Conservation (phyloP, 2,888 invertebrate species). For the Nasonovia ribisnigri region DNA sequence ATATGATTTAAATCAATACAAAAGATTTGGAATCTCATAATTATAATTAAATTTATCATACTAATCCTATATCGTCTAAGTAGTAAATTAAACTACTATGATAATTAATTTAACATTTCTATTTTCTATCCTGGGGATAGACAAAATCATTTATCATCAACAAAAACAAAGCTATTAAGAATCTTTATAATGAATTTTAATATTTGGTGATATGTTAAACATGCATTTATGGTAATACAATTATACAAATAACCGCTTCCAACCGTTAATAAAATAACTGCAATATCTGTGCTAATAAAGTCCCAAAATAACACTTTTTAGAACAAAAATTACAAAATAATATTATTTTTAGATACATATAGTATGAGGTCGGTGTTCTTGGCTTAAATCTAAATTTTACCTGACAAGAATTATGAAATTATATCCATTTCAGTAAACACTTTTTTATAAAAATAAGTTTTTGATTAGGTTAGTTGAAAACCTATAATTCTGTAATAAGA, state of each 20-base stretch:
- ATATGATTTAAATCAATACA: neutral
- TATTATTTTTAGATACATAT: neutral
- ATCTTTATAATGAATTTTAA: neutral
- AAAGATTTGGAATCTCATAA: neutral
- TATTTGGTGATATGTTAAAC: neutral
- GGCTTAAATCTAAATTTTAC: too few relatives aligned
- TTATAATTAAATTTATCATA: neutral
- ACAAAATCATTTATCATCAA: neutral
- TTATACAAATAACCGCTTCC: too few relatives aligned
- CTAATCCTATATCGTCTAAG: neutral
- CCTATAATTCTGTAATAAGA: too few relatives aligned
- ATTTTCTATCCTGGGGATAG: neutral
- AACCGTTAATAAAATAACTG: neutral
- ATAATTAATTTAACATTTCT: too few relatives aligned
- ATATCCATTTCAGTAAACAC: too few relatives aligned
- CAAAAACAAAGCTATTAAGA: neutral
- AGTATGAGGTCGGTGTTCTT: too few relatives aligned
- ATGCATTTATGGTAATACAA: neutral
- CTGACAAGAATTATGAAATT: too few relatives aligned
- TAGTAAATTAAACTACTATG: neutral
- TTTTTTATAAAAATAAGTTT: too few relatives aligned
- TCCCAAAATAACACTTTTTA: too few relatives aligned
- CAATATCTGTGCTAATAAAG: neutral
- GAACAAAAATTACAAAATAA: neutral
- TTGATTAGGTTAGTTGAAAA: too few relatives aligned